These are phyloP conservation scores for Zaprionus bogoriensis DNA, from an alignment of 2,888 invertebrate genomes.

Conservation along the genomic window DNA sequence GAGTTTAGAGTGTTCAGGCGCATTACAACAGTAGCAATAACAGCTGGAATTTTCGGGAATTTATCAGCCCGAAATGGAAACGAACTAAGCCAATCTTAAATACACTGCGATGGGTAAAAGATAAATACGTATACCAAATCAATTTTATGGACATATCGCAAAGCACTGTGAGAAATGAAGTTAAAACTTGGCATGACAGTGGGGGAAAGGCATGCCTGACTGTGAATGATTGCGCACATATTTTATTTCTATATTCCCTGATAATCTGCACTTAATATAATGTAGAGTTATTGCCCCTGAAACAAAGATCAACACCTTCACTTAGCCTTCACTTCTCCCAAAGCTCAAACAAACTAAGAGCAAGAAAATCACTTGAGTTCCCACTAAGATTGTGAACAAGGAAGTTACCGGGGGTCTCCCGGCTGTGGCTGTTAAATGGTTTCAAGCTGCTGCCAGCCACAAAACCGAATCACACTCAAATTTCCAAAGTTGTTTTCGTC, in stretches of 20 bases:
- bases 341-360: not conserved
- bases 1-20: constrained; percentile 14
- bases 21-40: too few relatives aligned
- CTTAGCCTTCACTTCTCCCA: not conserved
- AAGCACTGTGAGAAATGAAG: not conserved
- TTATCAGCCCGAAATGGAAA: not conserved
- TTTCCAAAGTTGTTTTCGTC: constrained; percentile 39
- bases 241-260: too few relatives aligned
- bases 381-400: not conserved
- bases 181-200: not conserved
- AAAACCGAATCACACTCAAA: constrained; percentile 56
- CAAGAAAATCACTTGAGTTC: not conserved
- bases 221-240: not conserved
- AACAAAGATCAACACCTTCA: too few relatives aligned
- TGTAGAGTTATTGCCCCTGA: not conserved
- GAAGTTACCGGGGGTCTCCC: not conserved
- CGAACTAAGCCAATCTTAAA: not conserved
- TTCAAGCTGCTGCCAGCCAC: constrained; percentile 35
- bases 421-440: constrained; percentile 29
- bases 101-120: not conserved
- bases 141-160: not conserved
- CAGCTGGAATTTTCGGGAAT: not conserved
- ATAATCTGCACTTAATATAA: too few relatives aligned
- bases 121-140: not conserved
- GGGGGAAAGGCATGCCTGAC: not conserved